Evolutionary conservation across 2,797 vertebrate genomes (phyloP).

Genomic region (Danio tinwini): DNA sequence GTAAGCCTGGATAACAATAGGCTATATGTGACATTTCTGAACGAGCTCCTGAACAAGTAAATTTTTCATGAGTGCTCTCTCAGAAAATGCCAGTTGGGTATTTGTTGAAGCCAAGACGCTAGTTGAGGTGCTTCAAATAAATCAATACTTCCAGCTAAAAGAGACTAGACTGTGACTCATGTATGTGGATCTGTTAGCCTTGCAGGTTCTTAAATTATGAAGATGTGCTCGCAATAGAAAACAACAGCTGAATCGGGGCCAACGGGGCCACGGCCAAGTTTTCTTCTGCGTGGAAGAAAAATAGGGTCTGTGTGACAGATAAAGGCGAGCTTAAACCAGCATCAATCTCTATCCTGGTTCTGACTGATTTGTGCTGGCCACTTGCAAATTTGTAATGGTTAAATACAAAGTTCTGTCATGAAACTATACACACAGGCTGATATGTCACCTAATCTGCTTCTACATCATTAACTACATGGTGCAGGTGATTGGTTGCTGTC

Average conservation of each 20-base stretch:
- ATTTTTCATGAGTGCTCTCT: slow-evolving; percentile 43
- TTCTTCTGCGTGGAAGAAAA: slow-evolving; percentile 16
- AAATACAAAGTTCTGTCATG: too few species aligned
- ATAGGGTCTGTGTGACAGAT: not conserved
- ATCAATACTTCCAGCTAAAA: slow-evolving; percentile 40
- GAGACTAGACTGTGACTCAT: slow-evolving; percentile 22
- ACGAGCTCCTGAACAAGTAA: slow-evolving; percentile 49
- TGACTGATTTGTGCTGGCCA: not conserved
- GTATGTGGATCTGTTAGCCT: slow-evolving; percentile 15
- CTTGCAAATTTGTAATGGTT: not conserved
- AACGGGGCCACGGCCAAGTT: not conserved
- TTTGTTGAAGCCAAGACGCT: slow-evolving; percentile 36
- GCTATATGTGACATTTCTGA: slow-evolving; percentile 46
- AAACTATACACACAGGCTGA: too few species aligned
- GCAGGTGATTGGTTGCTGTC: too few species aligned
- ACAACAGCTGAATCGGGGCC: slow-evolving; percentile 17
- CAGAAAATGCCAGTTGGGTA: slow-evolving; percentile 52
- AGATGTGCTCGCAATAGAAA: slow-evolving; percentile 23
- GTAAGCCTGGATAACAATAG: slow-evolving; percentile 57
- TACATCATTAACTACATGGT: too few species aligned
- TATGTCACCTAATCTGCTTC: too few species aligned
- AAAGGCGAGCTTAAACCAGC: not conserved
- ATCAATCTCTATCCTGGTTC: not conserved
- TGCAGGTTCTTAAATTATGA: slow-evolving; percentile 43
- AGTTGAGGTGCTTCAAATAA: slow-evolving; percentile 30